phyloP scores from a whole-genome alignment of 1,140 invertebrate species.

The Diorhabda sublineata region DNA sequence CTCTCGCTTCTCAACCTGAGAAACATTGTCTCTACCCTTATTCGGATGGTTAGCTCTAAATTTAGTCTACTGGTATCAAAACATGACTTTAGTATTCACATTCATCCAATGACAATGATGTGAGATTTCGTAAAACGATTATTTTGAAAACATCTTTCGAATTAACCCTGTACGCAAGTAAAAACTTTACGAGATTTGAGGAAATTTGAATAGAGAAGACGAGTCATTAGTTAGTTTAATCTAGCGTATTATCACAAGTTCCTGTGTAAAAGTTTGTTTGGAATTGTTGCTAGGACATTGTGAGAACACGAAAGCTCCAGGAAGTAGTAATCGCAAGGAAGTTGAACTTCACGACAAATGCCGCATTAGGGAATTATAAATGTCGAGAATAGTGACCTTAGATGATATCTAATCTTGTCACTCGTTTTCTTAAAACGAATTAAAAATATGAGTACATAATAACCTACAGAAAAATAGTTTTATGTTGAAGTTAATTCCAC shows the following conservation, averaged over 20 bases:
- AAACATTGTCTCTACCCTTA: too few species aligned
- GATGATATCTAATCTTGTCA: not conserved
- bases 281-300: conserved; percentile 1
- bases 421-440: not conserved
- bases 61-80: too few species aligned
- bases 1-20: too few species aligned
- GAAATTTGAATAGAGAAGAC: conserved; percentile 1
- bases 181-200: not conserved
- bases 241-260: not conserved
- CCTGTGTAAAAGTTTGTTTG: not conserved
- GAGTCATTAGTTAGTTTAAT: conserved; percentile 2
- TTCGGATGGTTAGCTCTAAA: too few species aligned
- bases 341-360: not conserved
- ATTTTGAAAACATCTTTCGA: too few species aligned
- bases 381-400: not conserved
- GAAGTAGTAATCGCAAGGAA: not conserved
- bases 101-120: too few species aligned
- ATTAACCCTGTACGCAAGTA: too few species aligned
- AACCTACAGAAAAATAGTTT: too few species aligned
- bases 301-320: not conserved
- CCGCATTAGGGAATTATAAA: conserved; percentile 2
- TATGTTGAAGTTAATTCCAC: too few species aligned
- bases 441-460: too few species aligned
- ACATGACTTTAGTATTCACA: too few species aligned
- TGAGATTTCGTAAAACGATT: too few species aligned